phyloP scores from a whole-genome alignment of 2,888 invertebrate species.

The Chrysotoxum bicinctum region DNA sequence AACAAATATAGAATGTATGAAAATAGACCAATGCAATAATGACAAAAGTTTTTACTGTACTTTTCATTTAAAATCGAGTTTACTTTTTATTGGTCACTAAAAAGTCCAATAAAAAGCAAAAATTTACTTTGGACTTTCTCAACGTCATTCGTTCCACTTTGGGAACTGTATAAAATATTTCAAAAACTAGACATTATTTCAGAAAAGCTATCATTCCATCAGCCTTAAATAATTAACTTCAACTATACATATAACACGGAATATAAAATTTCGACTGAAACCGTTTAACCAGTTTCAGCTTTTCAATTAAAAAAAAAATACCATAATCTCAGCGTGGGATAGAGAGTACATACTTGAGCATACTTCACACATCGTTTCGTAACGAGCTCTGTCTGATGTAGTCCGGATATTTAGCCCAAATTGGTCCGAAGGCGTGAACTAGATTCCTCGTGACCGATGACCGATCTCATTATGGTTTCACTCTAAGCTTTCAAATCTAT shows the following conservation, averaged over 20 bases:
- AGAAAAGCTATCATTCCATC: neutral
- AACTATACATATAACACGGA: neutral
- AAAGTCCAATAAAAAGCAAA: too few relatives aligned
- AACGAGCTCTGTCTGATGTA: constrained; percentile 3
- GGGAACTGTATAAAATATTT: too few relatives aligned
- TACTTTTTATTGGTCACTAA: too few relatives aligned
- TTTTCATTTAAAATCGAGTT: too few relatives aligned
- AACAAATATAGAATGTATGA: too few relatives aligned
- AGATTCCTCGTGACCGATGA: constrained; percentile 49
- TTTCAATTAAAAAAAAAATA: neutral
- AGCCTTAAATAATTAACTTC: neutral
- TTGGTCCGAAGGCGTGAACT: constrained; percentile 55
- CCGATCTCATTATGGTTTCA: constrained; percentile 38
- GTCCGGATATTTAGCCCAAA: constrained; percentile 36
- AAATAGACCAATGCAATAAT: too few relatives aligned
- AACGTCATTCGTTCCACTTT: too few relatives aligned
- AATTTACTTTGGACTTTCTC: too few relatives aligned
- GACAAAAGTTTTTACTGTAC: too few relatives aligned
- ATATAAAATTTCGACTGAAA: neutral
- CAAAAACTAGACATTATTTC: too few relatives aligned
- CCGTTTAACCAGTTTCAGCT: neutral
- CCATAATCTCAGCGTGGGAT: constrained; percentile 45
- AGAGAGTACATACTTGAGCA: constrained; percentile 31
- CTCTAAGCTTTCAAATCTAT: constrained; percentile 42
- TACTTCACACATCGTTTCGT: constrained; percentile 41